Conservation (phyloP, 2,113 vertebrate genomes). For the Notiomystis cincta region DNA sequence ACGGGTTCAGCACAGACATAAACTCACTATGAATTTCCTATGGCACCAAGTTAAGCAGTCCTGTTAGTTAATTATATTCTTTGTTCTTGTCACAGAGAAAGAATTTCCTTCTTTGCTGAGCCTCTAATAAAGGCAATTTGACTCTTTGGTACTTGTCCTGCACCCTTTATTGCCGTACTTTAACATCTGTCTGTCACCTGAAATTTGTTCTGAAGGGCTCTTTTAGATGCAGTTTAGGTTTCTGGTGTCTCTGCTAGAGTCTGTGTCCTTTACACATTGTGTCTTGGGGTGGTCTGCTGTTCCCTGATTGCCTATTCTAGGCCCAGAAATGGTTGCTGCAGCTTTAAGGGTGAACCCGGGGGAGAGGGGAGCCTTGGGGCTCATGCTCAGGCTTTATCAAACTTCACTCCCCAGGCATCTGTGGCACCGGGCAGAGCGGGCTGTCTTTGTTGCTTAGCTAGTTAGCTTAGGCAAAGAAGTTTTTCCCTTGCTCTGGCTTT, state of each 20-base stretch:
- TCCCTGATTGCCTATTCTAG: background rate
- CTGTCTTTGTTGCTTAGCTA: background rate
- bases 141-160: background rate
- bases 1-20: background rate
- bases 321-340: background rate
- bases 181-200: background rate
- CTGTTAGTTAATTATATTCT: background rate
- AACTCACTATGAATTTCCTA: background rate
- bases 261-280: background rate
- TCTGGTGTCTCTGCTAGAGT: background rate
- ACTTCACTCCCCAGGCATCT: background rate
- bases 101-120: background rate
- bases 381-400: rapidly evolving
- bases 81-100: background rate
- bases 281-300: background rate
- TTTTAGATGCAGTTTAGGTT: background rate
- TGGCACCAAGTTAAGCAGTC: background rate
- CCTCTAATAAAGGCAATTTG: background rate
- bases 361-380: no score
- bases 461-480: background rate
- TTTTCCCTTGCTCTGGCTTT: background rate
- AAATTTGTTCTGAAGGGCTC: background rate
- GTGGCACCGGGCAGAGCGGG: background rate
- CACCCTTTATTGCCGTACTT: background rate
- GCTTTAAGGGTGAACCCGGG: background rate